Evolutionary conservation across 2,888 invertebrate genomes (phyloP).

Genomic region (Zelleria hepariella): DNA sequence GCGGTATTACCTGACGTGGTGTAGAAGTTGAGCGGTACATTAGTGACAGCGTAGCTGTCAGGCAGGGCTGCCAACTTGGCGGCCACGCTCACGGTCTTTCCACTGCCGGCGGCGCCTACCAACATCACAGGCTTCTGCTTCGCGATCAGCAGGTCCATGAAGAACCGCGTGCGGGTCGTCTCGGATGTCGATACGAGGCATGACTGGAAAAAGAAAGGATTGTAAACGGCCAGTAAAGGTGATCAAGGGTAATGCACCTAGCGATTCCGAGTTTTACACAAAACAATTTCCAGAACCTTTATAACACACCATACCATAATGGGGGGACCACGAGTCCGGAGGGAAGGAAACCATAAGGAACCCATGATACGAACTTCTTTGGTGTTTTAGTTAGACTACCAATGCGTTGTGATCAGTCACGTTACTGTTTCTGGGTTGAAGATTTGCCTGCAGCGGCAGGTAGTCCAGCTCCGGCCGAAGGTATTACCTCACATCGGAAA

Average conservation of each 20-base stretch:
- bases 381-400: too few relatives aligned
- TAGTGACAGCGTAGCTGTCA: constrained; percentile 85
- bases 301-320: too few relatives aligned
- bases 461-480: too few relatives aligned
- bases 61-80: constrained; percentile 83
- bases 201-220: constrained; percentile 63
- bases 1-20: constrained; percentile 80
- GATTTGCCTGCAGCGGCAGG: constrained; percentile 84
- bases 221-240: too few relatives aligned
- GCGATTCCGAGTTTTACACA: too few relatives aligned
- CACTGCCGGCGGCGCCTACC: constrained; percentile 90
- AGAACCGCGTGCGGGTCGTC: constrained; percentile 88
- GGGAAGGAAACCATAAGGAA: too few relatives aligned
- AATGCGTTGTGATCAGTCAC: too few relatives aligned
- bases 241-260: too few relatives aligned
- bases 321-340: too few relatives aligned
- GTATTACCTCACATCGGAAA: too few relatives aligned
- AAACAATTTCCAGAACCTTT: too few relatives aligned
- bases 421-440: neutral
- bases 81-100: constrained; percentile 92
- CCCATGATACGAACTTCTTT: too few relatives aligned
- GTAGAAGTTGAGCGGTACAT: constrained; percentile 95
- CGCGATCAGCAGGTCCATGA: constrained; percentile 86
- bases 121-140: constrained; percentile 90
- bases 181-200: constrained; percentile 90